Base-by-base conservation (phyloP, 2,888 invertebrate genomes). In the Reticulitermes lucifugus region DNA sequence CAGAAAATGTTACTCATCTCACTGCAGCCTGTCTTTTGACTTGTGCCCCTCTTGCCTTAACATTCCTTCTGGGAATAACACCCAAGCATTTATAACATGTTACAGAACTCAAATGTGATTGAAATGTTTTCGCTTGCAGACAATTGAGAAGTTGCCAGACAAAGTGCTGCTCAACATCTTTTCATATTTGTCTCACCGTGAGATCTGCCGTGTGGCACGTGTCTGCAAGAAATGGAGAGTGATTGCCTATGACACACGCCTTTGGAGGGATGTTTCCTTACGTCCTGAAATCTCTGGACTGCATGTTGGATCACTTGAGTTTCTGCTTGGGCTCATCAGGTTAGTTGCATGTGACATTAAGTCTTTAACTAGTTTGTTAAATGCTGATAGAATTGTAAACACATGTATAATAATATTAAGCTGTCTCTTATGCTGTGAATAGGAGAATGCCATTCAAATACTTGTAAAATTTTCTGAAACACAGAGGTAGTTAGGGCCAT, bases 171-270 rank as follows among this genome's bases (percentile, higher is more conserved):
- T 98, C 87, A 96, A 97, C 90, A 96, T 98, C 89, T 99, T 99
- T 92, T 96, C 97, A 77, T 99, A 98, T 91, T 92, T 99, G 87
- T 94, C 96, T 51, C 99, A 99, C 90, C 95, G 96, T 86, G 98
- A 99, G 92, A 97, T 99, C 90, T 97, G 98, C 91, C 95, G 96
- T 55, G 94, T 99, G 93, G 98, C 99, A 0, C 94, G 96, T 87
- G 97, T 99, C 4, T 99, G 99, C 92, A 97, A 96, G 90, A 96
- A 98, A 91, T 99, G 99, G 99, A 94, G 99, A 21, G 93, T 96
- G 90, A 95, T 99, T 25, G 98, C 99, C 0, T 98, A 99, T 92
- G 98, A 99, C 91, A 98, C 98, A 14, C 94, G 95, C 43, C 93
- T 99, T 0, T 99, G 99, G 99, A 96, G 96, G 88, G 95, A 96